Evolutionary conservation across 2,797 vertebrate genomes (phyloP), one percentile per base, ranked within the genome.

Genomic region (Triplophysa yarkandensis): DNA sequence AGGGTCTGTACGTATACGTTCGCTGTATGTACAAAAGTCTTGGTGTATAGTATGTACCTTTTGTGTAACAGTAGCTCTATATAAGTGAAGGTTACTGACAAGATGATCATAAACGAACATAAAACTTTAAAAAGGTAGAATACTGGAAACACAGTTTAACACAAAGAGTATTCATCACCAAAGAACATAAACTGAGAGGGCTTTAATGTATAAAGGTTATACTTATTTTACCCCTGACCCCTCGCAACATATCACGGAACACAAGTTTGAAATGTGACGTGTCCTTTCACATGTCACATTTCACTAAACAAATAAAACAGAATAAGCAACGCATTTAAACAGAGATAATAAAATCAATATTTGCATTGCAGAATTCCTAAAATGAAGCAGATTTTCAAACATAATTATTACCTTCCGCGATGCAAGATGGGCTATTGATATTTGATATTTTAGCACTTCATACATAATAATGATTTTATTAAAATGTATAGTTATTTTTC

Each of bases 11-110:
- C 83, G 87, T 91, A 90, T 39, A 55, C 70, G 79, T 81, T 80
- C 55, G 73, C 62, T 39, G 46, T 89, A 88, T 91, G 86, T 91
- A 91, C 87, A 93, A 84, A 89, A 84, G 55, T 17, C 80, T 74
- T 2, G 73, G 43, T 62, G 85, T 85, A 83, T 79, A 81, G 55
- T 85, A 62, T 55, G 25, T 80, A 74, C 58, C 62, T 80, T 73
- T 48, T 39, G 55, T 71, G 71, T 74, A 63, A 76, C 68, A 73
- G 77, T 79, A 65, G 87, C 84, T 84, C 81, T 79, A 87, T 86
- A 65, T 81, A 21, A 7, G 46, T 85, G 88, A 85, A 61, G 77
- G 63, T 21, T 50, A 64, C 34, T 6, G 55, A 39, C 6, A 25
- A 28, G 73, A 68, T 61, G 16, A 61, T 60, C 1, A 44, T 34